Percentiles rank a stretch among this genome's conserved stretches.
phyloP scores from a whole-genome alignment of 2,888 invertebrate genomes.

The Parapristionchus giblindavisi region DNA sequence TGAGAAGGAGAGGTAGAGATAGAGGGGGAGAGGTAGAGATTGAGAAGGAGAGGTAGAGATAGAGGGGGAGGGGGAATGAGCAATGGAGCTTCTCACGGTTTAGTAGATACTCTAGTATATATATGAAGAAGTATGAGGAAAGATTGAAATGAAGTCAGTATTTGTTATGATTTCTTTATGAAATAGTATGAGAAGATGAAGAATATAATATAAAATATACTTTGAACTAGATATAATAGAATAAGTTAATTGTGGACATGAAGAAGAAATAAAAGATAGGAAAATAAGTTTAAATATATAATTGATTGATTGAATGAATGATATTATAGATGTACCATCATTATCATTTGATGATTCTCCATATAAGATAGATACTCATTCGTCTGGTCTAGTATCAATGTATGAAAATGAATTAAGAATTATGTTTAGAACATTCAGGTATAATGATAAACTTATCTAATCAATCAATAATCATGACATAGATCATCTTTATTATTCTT shows the following conservation, averaged over 20 bases:
- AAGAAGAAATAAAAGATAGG: background rate
- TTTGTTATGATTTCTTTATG: no score
- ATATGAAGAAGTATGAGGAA: no score
- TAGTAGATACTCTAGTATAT: no score
- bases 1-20: background rate
- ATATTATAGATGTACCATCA: slow-evolving; percentile 51
- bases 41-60: no score
- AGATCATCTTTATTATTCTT: slow-evolving; percentile 35
- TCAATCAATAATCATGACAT: no score
- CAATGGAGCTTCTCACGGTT: no score
- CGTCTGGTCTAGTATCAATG: slow-evolving; percentile 63
- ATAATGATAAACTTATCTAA: no score
- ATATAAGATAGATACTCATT: slow-evolving; percentile 57
- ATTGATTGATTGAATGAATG: background rate
- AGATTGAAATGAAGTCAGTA: no score
- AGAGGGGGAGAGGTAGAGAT: background rate
- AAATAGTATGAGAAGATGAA: no score
- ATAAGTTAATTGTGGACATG: background rate
- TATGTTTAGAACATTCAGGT: slow-evolving; percentile 63
- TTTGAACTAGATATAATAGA: background rate
- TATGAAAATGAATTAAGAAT: slow-evolving; percentile 67
- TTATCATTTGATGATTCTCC: slow-evolving; percentile 64
- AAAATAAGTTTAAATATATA: background rate
- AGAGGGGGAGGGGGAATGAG: no score
- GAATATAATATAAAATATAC: background rate